Conservation (phyloP, 2,888 invertebrate species). For the Anarsia innoxiella region DNA sequence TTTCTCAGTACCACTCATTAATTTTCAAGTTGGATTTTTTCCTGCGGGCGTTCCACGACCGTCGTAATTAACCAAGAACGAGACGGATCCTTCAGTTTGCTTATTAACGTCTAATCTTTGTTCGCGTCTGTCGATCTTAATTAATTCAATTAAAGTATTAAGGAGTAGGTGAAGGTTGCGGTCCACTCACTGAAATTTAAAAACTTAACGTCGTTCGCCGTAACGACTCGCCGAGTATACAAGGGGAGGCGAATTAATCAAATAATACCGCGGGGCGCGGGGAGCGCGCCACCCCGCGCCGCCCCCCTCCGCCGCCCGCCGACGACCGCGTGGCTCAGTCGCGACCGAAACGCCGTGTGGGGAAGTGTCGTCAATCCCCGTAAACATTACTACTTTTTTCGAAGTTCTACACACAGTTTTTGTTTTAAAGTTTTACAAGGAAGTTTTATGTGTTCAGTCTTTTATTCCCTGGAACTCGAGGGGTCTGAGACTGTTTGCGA, state of each 20-base stretch:
- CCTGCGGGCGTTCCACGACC: slow-evolving; percentile 42
- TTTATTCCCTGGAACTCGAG: slow-evolving; percentile 51
- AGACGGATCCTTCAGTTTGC: slow-evolving; percentile 59
- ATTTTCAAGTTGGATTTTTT: slow-evolving; percentile 58
- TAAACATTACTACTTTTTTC: slow-evolving; percentile 67
- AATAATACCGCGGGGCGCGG: slow-evolving; percentile 70
- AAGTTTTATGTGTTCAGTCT: slow-evolving; percentile 63
- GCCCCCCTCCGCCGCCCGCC: slow-evolving; percentile 30
- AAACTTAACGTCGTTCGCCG: slow-evolving; percentile 69
- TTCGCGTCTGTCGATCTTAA: slow-evolving; percentile 59
- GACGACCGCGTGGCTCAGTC: slow-evolving; percentile 63
- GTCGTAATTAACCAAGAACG: slow-evolving; percentile 63
- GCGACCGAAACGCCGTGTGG: slow-evolving; percentile 62
- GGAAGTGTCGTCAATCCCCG: slow-evolving; percentile 67
- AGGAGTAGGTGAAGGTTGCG: slow-evolving; percentile 71
- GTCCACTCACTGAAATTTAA: slow-evolving; percentile 69
- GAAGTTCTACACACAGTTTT: slow-evolving; percentile 67
- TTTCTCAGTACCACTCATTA: slow-evolving; percentile 68
- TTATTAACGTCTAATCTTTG: slow-evolving; percentile 71
- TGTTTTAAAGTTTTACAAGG: slow-evolving; percentile 67
- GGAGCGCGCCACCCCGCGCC: slow-evolving; percentile 29
- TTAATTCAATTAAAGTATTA: slow-evolving; percentile 70
- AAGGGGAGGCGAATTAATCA: slow-evolving; percentile 76
- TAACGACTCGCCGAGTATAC: slow-evolving; percentile 72
- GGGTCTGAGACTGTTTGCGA: slow-evolving; percentile 52